phyloP scores from a whole-genome alignment of 2,797 vertebrate genomes.

The Cyclopterus lumpus region DNA sequence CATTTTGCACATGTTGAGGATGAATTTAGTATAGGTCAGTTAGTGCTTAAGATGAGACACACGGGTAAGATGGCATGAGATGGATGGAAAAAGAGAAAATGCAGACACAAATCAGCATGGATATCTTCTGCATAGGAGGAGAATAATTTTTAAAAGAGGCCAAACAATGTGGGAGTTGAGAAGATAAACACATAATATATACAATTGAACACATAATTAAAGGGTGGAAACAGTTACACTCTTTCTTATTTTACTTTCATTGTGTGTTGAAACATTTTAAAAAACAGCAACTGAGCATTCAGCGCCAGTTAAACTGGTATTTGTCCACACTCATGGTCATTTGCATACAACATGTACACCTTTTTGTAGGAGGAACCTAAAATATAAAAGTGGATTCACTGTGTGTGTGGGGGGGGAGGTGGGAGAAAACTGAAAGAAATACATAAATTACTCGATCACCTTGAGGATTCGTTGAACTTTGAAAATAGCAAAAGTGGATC shows the following conservation, averaged over 20 bases:
- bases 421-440: not conserved
- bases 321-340: not conserved
- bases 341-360: not conserved
- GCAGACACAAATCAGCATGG: not conserved
- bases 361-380: not conserved
- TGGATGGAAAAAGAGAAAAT: slow-evolving; percentile 7
- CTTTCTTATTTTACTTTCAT: not conserved
- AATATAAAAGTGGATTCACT: not conserved
- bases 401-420: no score
- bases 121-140: not conserved
- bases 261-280: slow-evolving; percentile 89
- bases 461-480: not conserved
- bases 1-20: not conserved
- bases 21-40: slow-evolving; percentile 3
- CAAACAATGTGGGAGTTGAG: not conserved
- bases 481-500: not conserved
- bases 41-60: slow-evolving; percentile 4
- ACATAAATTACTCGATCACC: not conserved
- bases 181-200: not conserved
- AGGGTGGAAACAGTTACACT: not conserved
- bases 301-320: slow-evolving; percentile 90
- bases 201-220: not conserved
- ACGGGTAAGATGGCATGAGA: slow-evolving; percentile 11
- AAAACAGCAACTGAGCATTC: slow-evolving; percentile 90
- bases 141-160: not conserved